Percentiles rank a stretch among this genome's conserved stretches.
These are phyloP conservation scores for Origma solitaria DNA, from an alignment of 2,113 vertebrate genomes.

Conservation along the genomic window DNA sequence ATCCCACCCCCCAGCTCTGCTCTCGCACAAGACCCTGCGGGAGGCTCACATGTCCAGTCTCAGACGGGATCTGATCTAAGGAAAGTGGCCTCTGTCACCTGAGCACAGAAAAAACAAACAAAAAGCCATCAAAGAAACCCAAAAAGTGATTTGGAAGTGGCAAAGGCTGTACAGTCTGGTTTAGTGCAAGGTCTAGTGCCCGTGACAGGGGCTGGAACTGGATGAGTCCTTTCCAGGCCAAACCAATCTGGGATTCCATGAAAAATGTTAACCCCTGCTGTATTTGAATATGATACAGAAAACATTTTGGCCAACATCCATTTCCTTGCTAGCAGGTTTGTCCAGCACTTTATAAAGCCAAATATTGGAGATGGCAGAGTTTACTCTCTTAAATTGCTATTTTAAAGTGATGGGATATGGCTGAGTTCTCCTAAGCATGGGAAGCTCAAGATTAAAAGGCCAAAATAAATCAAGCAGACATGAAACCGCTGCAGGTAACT, in stretches of 20 bases:
- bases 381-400: background rate
- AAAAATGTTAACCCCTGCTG: background rate
- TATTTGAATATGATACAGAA: background rate
- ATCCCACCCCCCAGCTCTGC: background rate
- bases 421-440: background rate
- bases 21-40: background rate
- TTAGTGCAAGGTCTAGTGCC: background rate
- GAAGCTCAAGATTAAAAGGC: background rate
- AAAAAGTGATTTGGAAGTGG: background rate
- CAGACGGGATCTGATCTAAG: accelerated
- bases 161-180: background rate
- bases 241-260: background rate
- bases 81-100: background rate
- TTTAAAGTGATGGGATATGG: background rate
- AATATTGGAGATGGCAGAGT: background rate
- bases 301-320: background rate
- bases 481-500: background rate
- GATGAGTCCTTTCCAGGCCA: background rate
- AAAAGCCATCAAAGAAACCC: background rate
- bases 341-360: background rate
- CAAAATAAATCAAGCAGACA: background rate
- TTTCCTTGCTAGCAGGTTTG: background rate
- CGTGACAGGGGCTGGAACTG: background rate
- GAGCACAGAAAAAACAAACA: background rate
- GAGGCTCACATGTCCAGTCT: background rate